Base-by-base conservation (phyloP, 2,888 invertebrate genomes). In the Notodonta dromedarius region DNA sequence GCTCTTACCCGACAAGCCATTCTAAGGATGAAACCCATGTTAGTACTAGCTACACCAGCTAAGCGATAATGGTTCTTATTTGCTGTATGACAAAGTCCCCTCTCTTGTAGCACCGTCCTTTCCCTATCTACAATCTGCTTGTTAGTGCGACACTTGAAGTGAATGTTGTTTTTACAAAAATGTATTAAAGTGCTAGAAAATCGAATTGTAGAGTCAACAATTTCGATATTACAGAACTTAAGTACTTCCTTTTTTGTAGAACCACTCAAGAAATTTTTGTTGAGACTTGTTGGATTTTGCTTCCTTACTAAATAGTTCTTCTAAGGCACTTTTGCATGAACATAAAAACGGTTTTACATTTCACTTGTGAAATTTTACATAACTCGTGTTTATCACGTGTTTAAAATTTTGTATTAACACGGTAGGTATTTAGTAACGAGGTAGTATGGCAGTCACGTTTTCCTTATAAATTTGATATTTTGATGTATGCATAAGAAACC, bases 141-240 rank as follows among this genome's bases (percentile, higher is more conserved):
- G 88, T 88, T 88, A 87, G 78, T 67, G 66, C 76, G 89, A 88
- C 89, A 88, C 88, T 85, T 89, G 87, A 87, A 89, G 88, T 51
- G 51, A 50, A 16, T 42, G 50, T 50, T n/a, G 50, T 5, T 50
- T 12, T 24, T n/a, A 51, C 16, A 51, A 51, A n/a, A 46, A n/a
- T 13, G n/a, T n/a, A 42, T n/a, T 57, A 52, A 50, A 50, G 16
- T 50, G 5, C 16, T 50, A 3, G 14, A 16, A 50, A 9, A 50
- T 12, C 12, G 42, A 11, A 42, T 9, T 35, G 35, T 12, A 42
- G 42, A 1, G 24, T 24, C 24, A 24, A 24, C 24, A 24, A 24
- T 24, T 24, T 24, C 24, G 24, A 24, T 24, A 24, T 24, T 24
- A 24, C 24, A 24, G 24, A 24, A 24, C 24, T 24, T 24, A n/a